Evolutionary conservation across 2,888 invertebrate genomes (phyloP).

Genomic region (Helobdella robusta): DNA sequence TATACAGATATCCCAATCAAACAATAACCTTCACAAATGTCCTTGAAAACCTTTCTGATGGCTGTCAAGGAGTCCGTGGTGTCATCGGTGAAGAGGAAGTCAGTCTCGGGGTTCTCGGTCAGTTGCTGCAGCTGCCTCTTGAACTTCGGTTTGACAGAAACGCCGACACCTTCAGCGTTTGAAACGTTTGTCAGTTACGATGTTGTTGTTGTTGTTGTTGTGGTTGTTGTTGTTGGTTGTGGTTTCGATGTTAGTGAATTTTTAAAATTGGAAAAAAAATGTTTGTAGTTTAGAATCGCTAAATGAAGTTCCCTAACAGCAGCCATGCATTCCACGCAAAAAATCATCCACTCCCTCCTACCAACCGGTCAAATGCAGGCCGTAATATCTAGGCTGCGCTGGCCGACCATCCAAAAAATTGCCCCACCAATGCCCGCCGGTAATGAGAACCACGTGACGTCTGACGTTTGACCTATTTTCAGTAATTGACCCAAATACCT

Average conservation of each 20-base stretch:
- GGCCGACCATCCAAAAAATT: no score
- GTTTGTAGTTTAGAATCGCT: not conserved
- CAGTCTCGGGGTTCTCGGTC: constrained; percentile 22
- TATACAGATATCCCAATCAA: not conserved
- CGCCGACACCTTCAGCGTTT: constrained; percentile 20
- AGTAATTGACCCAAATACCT: constrained; percentile 28
- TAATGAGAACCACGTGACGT: constrained; percentile 32
- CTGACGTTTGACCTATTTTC: constrained; percentile 31
- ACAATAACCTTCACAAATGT: constrained; percentile 31
- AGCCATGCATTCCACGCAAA: not conserved
- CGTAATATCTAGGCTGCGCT: constrained; percentile 22
- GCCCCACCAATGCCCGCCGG: constrained; percentile 31
- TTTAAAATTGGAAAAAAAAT: not conserved
- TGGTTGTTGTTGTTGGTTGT: no score
- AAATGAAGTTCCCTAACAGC: not conserved
- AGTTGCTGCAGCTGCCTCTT: constrained; percentile 24
- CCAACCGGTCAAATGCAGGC: constrained; percentile 27
- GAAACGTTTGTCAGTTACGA: not conserved
- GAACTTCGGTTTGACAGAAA: constrained; percentile 26
- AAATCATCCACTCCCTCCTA: not conserved
- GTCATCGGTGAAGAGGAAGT: constrained; percentile 23
- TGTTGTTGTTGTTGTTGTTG: no score
- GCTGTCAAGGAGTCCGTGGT: constrained; percentile 20
- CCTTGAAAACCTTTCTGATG: constrained; percentile 28
- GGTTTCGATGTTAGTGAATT: not conserved